phyloP scores from a whole-genome alignment of 2,797 vertebrate genomes.

The Aulostomus chinensis region DNA sequence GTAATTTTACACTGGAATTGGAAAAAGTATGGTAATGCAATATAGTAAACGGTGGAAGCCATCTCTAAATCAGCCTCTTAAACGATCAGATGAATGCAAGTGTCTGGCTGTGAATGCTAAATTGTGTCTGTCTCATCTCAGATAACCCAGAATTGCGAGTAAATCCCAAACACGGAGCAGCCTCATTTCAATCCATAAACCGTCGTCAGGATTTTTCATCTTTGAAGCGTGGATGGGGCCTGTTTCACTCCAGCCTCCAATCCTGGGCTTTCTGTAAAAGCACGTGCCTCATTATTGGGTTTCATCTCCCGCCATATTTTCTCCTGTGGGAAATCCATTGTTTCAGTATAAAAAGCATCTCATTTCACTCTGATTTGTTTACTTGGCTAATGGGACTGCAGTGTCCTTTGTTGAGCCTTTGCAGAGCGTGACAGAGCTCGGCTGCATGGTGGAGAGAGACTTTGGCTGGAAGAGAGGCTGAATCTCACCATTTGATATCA shows the following conservation, averaged over 20 bases:
- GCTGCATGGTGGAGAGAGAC: conserved; percentile 46
- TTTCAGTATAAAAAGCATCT: conserved; percentile 75
- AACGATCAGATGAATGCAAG: conserved; percentile 36
- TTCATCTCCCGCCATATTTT: conserved; percentile 70
- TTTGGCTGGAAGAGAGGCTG: conserved; percentile 65
- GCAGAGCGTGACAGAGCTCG: conserved; percentile 67
- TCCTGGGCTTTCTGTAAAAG: conserved; percentile 57
- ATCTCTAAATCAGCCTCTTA: conserved; percentile 38
- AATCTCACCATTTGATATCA: conserved; percentile 71
- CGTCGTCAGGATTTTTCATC: conserved; percentile 47
- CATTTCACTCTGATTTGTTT: conserved; percentile 76
- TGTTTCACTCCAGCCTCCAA: conserved; percentile 49
- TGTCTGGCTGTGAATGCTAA: conserved; percentile 38
- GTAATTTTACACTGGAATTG: conserved; percentile 39
- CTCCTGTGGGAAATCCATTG: conserved; percentile 71
- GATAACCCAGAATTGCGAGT: conserved; percentile 25
- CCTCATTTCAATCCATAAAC: conserved; percentile 62
- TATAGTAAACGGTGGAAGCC: conserved; percentile 13
- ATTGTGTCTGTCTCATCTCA: conserved; percentile 25
- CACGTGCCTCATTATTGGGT: conserved; percentile 62
- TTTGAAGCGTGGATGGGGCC: conserved; percentile 41
- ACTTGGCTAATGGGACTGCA: conserved; percentile 71
- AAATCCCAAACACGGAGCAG: conserved; percentile 48
- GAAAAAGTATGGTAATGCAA: conserved; percentile 17
- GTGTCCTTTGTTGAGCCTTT: conserved; percentile 72